Base-by-base conservation (phyloP, 2,888 invertebrate species). In the Drosophila picticornis region DNA sequence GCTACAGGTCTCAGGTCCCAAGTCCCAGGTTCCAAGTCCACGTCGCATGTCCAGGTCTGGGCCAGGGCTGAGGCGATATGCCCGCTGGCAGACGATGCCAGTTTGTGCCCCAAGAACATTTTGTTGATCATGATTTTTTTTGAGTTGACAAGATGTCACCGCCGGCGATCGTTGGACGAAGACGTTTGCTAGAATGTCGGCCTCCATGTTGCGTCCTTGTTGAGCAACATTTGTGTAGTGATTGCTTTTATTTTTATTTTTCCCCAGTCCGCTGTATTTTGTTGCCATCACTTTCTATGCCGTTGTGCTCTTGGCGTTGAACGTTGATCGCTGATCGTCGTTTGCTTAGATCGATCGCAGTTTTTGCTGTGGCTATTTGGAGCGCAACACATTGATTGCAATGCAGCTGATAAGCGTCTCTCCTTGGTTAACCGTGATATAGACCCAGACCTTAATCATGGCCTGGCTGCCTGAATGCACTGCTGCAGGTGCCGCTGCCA, bases 81-180 rank as follows among this genome's bases (percentile, higher is more conserved):
- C 63, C 63, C 31, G 59, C 25, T 40, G 40, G 63, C 63, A 58
- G 50, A 13, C 48, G 48, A 43, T 62, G 51, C 56, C 55, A 29
- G 56, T 53, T 50, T 36, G 48, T 40, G 38, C 32, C 29, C 57
- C 46, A 40, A 36, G 51, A 83, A 78, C 88, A 90, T 81, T 90
- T 90, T 87, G 80, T 86, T 87, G 89, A 88, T 88, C 90, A 88
- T 88, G 87, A 90, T 88, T 90, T 46, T 40, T n/a, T 86, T 88
- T 84, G 90, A 90, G 84, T 82, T 88, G 90, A 88, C 87, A 88
- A 88, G 90, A 90, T 88, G 87, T 88, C 87, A 88, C 77, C 84
- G 84, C 69, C 90, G 84, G 88, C 86, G 80, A 79, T 88, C 75
- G 67, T 36, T 36, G 62, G 59, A 34, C 58, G 67, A 75, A 71